Base-by-base conservation (phyloP, 2,888 invertebrate species). In the Catocala nupta region DNA sequence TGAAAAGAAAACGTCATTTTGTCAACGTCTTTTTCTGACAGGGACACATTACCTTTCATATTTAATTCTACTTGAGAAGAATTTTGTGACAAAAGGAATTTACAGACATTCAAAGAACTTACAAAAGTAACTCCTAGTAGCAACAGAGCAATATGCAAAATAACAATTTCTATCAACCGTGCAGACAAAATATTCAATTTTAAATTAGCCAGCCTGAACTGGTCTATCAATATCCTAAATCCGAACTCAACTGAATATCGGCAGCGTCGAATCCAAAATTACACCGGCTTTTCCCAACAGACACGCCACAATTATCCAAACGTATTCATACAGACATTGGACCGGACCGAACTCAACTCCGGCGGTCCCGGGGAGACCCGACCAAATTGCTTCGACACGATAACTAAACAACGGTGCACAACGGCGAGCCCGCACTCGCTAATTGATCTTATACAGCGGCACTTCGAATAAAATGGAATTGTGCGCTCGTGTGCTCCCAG, bases 361-460 rank as follows among this genome's bases (percentile, higher is more conserved):
- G 43, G 33, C 42, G 39, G 57, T 58, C 61, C 74, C 72, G 49
- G 53, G 36, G 79, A 65, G 74, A 76, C 51, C 42, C 49, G 58
- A 70, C 66, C 65, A 65, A 73, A 78, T 78, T 73, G 73, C 51
- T 68, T 60, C 44, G 54, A 65, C 77, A 68, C 65, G 62, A 70
- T 63, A 72, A 60, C 73, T 62, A 73, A 77, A 78, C 75, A 77
- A 70, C 49, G 53, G 55, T 42, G 50, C 55, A 63, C 63, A 65
- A 65, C 45, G 64, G 63, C 65, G 56, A 65, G 63, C 62, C 43
- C 55, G 63, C 59, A 80, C 65, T 75, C 70, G 57, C 77, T 86
- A 85, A 86, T 85, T 84, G 84, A 81, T 84, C 83, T 81, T 72
- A 80, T 77, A 77, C 70, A 75, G 71, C 55, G 68, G 78, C 73